A percentile compares a stretch with the other conserved stretches of the same genome.
Evolutionary conservation across 1,140 invertebrate genomes (phyloP).

Genomic region (Apis dorsata): DNA sequence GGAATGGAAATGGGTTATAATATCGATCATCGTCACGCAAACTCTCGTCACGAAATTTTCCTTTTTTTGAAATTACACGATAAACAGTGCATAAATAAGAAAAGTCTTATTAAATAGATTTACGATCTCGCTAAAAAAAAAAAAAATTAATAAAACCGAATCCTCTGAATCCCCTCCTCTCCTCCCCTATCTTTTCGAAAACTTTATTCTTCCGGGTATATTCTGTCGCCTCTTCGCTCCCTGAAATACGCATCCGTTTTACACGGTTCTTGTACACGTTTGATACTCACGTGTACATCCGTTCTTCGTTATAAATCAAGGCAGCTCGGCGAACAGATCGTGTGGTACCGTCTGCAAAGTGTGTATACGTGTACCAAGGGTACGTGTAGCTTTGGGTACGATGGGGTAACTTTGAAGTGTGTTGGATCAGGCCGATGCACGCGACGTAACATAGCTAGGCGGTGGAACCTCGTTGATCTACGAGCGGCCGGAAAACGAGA

Average conservation of each 20-base stretch:
- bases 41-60: background rate
- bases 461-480: constrained; percentile 22
- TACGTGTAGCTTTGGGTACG: background rate
- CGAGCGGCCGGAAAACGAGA: constrained; percentile 32
- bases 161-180: too few species aligned
- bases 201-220: background rate
- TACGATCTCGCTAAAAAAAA: background rate
- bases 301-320: constrained; percentile 29
- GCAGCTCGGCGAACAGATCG: background rate
- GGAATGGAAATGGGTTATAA: too few species aligned
- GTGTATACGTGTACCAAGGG: background rate
- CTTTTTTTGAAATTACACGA: too few species aligned
- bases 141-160: background rate
- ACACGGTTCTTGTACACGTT: background rate
- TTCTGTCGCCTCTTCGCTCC: background rate
- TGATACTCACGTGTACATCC: constrained; percentile 19
- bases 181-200: background rate
- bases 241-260: constrained; percentile 15
- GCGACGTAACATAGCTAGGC: background rate
- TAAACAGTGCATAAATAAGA: too few species aligned
- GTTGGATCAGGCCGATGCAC: constrained; percentile 7
- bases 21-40: too few species aligned
- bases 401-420: background rate
- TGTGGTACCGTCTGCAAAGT: background rate
- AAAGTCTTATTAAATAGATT: background rate